A percentile compares a stretch with the other conserved stretches of the same genome.
Conservation (phyloP, 2,888 invertebrate genomes). For the Villa cingulata region DNA sequence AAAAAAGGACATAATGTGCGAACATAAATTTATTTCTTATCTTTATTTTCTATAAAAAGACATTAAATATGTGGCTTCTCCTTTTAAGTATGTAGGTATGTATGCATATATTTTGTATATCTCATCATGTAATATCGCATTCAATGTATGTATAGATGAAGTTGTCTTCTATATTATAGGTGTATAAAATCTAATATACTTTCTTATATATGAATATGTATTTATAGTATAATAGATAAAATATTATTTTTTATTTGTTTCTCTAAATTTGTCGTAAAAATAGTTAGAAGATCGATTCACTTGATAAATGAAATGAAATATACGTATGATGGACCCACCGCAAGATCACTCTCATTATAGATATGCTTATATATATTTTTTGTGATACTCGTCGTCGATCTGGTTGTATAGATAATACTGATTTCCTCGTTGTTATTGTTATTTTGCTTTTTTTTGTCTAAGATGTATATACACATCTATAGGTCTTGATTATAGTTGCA, state of each 20-base stretch:
- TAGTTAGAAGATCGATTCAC: background rate
- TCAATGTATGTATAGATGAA: too few relatives aligned
- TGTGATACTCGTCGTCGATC: background rate
- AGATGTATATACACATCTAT: too few relatives aligned
- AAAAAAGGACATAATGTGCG: slow-evolving; percentile 9
- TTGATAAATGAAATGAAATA: background rate
- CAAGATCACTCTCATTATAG: background rate
- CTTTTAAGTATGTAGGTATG: background rate
- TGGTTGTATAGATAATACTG: background rate
- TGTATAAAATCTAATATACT: too few relatives aligned
- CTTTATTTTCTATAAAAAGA: background rate
- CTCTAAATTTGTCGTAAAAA: background rate
- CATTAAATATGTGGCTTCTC: background rate
- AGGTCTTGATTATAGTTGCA: too few relatives aligned
- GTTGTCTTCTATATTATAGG: too few relatives aligned
- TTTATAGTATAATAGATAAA: too few relatives aligned
- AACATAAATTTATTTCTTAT: slow-evolving; percentile 9
- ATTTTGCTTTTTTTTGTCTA: too few relatives aligned
- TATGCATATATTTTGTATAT: background rate
- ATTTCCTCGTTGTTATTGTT: too few relatives aligned
- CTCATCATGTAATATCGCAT: background rate
- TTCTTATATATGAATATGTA: too few relatives aligned
- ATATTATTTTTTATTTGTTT: background rate
- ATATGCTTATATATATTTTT: background rate
- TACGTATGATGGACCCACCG: background rate